Evolutionary conservation across 2,113 vertebrate genomes (phyloP).

Genomic region (Gymnarchus niloticus): DNA sequence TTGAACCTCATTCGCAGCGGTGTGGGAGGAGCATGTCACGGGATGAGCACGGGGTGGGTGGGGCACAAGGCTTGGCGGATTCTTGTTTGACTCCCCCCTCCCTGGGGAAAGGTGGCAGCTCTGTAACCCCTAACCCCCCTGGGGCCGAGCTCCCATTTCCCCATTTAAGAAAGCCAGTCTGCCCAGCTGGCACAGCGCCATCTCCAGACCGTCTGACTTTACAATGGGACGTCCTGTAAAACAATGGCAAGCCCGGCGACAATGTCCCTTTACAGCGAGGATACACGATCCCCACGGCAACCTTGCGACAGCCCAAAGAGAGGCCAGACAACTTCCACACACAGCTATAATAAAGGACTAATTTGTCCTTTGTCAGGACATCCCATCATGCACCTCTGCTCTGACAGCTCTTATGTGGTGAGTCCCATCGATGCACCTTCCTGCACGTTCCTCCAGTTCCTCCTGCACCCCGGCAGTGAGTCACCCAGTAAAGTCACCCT

Average conservation of each 20-base stretch:
- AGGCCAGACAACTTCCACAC: conserved; percentile 13
- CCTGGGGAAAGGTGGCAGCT: background rate
- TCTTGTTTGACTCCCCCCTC: background rate
- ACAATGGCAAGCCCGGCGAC: conserved; percentile 19
- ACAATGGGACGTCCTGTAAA: conserved; percentile 21
- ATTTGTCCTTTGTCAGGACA: conserved; percentile 20
- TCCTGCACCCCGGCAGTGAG: background rate
- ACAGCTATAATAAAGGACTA: conserved; percentile 9
- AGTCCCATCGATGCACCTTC: background rate
- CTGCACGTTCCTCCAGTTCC: background rate
- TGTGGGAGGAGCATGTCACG: background rate
- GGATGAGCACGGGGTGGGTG: background rate
- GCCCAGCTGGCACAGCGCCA: conserved; percentile 6
- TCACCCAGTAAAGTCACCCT: background rate
- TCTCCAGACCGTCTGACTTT: conserved; percentile 19
- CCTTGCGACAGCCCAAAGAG: background rate
- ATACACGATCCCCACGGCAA: conserved; percentile 9
- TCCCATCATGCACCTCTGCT: background rate
- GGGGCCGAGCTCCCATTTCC: background rate
- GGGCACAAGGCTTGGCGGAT: too few species aligned
- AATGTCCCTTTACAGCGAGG: conserved; percentile 13
- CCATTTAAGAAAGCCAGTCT: conserved; percentile 18
- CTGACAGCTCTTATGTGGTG: background rate
- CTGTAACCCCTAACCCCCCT: background rate
- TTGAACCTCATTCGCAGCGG: background rate